Evolutionary conservation across 2,797 vertebrate species (phyloP), one percentile per base, ranked within the genome.

Genomic region (Eupleurogrammus muticus): DNA sequence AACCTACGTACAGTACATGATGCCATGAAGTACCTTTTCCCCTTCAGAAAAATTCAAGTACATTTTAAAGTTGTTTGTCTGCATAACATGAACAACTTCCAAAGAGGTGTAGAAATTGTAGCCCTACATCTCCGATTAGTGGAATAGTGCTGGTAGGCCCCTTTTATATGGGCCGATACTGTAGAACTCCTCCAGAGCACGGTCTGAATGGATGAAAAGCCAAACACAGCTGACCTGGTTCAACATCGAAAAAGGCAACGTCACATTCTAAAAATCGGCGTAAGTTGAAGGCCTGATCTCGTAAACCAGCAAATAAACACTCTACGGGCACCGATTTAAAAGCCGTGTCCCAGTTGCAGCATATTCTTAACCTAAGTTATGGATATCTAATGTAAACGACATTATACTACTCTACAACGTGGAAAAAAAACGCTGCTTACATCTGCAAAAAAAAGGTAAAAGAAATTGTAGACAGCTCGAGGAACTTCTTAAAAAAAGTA

Each of bases 21-120:
- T 46, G 70, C 48, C 21, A 58, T 10, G 17, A 52, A 9, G 42
- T 36, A 53, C 32, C 2, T 17, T 79, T 73, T 28, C 66, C 23
- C 42, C 60, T 20, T 72, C 50, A 69, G 46, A 53, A 50, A n/a
- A 58, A 70, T 89, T 83, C 62, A 90, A 87, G 79, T 83, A 74
- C 34, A 48, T n/a, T n/a, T 71, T 70, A 13, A 21, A 48, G 62
- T 73, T 66, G 14, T 68, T 61, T 53, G 51, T 38, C 40, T 74
- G 82, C 21, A 71, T 55, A 40, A 70, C 56, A 38, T 35, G 3
- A 62, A 32, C 38, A 42, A 11, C 17, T 51, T 8, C n/a, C 19
- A 50, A 11, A 38, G 17, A 67, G 50, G 16, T 24, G 20, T 38
- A 66, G 49, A 68, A 32, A 56, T 8, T 58, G 58, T 49, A 59